Evolutionary conservation across 2,888 invertebrate genomes (phyloP).

Genomic region (Xanthorhoe spadicearia): DNA sequence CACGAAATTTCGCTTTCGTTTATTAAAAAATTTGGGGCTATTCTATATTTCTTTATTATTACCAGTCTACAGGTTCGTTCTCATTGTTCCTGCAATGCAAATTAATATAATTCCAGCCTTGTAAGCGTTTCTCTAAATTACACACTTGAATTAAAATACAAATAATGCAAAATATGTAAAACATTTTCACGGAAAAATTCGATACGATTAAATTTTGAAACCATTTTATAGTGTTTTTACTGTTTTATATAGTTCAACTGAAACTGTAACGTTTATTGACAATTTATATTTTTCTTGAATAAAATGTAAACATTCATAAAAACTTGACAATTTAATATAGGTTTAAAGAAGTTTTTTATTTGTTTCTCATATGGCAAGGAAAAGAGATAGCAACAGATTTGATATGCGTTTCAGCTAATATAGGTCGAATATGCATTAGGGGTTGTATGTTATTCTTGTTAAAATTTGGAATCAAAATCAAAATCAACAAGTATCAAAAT

Average conservation of each 20-base stretch:
- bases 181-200: constrained; percentile 20
- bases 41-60: neutral
- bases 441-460: too few relatives aligned
- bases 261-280: too few relatives aligned
- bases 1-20: too few relatives aligned
- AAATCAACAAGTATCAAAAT: constrained; percentile 42
- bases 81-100: constrained; percentile 62
- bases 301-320: too few relatives aligned
- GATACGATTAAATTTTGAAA: constrained; percentile 25
- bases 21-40: too few relatives aligned
- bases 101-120: constrained; percentile 55
- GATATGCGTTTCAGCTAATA: too few relatives aligned
- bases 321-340: too few relatives aligned
- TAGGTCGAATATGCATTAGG: too few relatives aligned
- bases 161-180: constrained; percentile 19
- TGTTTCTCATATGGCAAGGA: too few relatives aligned
- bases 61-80: constrained; percentile 67
- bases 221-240: constrained; percentile 7
- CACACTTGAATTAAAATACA: constrained; percentile 36
- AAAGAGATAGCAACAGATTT: too few relatives aligned
- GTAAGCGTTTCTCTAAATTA: constrained; percentile 20
- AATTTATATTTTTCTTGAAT: too few relatives aligned
- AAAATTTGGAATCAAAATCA: neutral
- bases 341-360: too few relatives aligned
- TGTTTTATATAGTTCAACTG: neutral